Base-by-base conservation (phyloP, 2,888 invertebrate genomes). In the Acleris holmiana region DNA sequence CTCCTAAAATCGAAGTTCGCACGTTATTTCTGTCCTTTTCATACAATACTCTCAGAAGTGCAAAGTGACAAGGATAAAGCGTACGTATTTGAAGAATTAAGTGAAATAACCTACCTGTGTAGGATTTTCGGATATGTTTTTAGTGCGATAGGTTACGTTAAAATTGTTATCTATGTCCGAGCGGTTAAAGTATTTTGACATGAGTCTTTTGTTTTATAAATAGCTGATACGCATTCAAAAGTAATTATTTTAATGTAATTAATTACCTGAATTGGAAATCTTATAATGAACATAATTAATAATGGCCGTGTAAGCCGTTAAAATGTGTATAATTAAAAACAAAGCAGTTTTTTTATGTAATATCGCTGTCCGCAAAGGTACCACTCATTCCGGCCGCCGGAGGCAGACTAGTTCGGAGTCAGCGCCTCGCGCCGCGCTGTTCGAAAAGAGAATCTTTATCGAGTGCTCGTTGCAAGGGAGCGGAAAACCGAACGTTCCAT, bases 401-500 rank as follows among this genome's bases (percentile, higher is more conserved):
- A 67, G 60, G 56, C 58, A 57, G 67, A 71, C 68, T 70, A 71
- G 72, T 71, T 68, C 66, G 63, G 69, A 67, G 68, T 67, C 68
- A 63, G 68, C 66, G 67, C 67, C 72, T 67, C 68, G 69, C 66
- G 62, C 62, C 64, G 58, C 40, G 60, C 65, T 71, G 69, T 75
- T 71, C 67, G 61, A 67, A 71, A 69, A 68, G 68, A 69, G 72
- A 71, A 66, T 72, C 63, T 69, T 68, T 72, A 67, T 59, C 69
- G 73, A 69, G 70, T 67, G 71, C 69, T 60, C 70, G 69, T 68
- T 64, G 69, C 61, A 64, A 55, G 69, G 44, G 69, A 68, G 65
- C 62, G 70, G 68, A 68, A 70, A 72, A 73, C 67, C 69, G 73
- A 72, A 71, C 71, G 68, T 67, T 69, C 64, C 58, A 67, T 68